Evolutionary conservation across 1,140 invertebrate species (phyloP).

Genomic region (Drosophila guanche): DNA sequence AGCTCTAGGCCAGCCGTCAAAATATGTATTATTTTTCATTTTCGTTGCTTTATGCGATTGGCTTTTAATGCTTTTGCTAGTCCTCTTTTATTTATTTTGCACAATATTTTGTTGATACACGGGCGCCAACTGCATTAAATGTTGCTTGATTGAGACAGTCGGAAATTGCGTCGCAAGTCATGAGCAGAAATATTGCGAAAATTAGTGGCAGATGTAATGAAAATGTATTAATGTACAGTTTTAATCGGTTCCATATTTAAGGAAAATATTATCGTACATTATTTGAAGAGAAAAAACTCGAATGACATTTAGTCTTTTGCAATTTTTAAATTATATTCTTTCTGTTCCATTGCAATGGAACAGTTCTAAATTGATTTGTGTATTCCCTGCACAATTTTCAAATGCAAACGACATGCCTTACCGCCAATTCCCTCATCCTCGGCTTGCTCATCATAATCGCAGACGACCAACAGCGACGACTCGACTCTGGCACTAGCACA

Average conservation of each 20-base stretch:
- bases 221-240: no score
- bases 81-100: conserved; percentile 51
- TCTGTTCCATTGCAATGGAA: no score
- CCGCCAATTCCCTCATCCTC: conserved; percentile 74
- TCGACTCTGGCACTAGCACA: conserved; percentile 13
- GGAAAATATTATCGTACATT: not conserved
- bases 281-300: no score
- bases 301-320: no score
- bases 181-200: no score
- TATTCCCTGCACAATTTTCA: no score
- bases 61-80: conserved; percentile 33
- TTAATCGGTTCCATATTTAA: conserved; percentile 1
- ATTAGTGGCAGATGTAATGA: no score
- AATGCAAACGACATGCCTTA: conserved; percentile 30
- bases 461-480: conserved; percentile 21
- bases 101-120: conserved; percentile 46
- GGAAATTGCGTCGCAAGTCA: conserved; percentile 38
- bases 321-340: not conserved
- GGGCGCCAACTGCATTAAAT: conserved; percentile 21
- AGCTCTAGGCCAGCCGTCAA: conserved; percentile 54
- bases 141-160: conserved; percentile 10
- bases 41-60: conserved; percentile 14
- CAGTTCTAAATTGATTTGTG: no score
- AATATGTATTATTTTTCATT: conserved; percentile 32
- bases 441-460: conserved; percentile 48